Percentiles rank a stretch among this genome's conserved stretches.
These are phyloP conservation scores for Vandiemenella viatica DNA, from an alignment of 2,888 invertebrate genomes.

Conservation along the genomic window DNA sequence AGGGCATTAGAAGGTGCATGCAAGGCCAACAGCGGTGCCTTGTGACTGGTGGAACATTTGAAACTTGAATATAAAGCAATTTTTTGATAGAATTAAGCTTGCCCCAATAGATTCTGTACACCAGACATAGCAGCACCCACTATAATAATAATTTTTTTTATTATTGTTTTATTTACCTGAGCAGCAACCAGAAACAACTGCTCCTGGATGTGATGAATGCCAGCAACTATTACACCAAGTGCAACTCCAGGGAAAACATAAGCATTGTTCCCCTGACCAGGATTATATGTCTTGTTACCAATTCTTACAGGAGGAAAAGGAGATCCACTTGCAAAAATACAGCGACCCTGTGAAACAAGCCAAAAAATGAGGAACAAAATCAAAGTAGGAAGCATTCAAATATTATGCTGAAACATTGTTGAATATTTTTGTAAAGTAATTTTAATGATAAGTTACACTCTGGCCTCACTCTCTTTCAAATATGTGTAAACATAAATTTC, in stretches of 20 bases:
- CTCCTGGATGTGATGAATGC: slow-evolving; percentile 85
- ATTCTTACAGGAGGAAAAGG: slow-evolving; percentile 79
- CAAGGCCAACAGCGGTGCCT: no score
- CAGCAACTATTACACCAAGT: slow-evolving; percentile 81
- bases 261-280: slow-evolving; percentile 96
- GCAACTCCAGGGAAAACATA: slow-evolving; percentile 96
- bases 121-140: not conserved
- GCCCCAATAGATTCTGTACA: no score
- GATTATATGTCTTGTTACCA: slow-evolving; percentile 63
- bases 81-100: no score
- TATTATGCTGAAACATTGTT: no score
- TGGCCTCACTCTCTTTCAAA: no score
- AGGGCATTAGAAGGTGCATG: no score
- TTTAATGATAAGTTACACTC: no score
- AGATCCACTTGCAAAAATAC: slow-evolving; percentile 89
- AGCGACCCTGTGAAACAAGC: slow-evolving; percentile 74
- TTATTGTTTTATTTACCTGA: slow-evolving; percentile 38
- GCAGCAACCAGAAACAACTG: slow-evolving; percentile 89
- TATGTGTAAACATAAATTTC: no score
- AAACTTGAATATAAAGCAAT: no score
- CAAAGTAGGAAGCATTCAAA: no score
- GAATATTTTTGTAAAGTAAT: no score
- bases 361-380: no score
- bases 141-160: not conserved
- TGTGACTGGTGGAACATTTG: not conserved